A percentile compares a stretch with the other conserved stretches of the same genome.
Evolutionary conservation across 2,797 vertebrate genomes (phyloP).

Genomic region (Rhinogobio ventralis): DNA sequence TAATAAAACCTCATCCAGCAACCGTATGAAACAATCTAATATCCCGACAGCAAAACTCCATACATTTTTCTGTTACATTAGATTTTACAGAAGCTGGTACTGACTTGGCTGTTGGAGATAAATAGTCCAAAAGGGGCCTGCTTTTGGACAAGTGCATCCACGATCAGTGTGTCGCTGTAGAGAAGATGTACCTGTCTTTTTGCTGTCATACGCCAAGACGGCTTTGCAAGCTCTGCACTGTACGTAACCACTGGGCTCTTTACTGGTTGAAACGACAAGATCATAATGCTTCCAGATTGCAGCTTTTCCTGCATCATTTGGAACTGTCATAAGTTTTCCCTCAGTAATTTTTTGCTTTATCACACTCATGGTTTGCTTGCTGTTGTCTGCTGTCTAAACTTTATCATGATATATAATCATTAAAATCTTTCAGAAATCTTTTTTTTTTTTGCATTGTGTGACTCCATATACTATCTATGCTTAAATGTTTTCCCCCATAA

Average conservation of each 20-base stretch:
- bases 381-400: not conserved
- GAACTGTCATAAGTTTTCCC: not conserved
- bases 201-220: not conserved
- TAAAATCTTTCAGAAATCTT: no score
- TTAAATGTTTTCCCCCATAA: no score
- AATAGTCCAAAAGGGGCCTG: not conserved
- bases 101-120: not conserved
- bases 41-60: no score
- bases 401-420: no score
- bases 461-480: no score
- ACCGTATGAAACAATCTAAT: no score
- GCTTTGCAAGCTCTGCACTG: not conserved
- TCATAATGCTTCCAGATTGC: not conserved
- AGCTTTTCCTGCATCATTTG: not conserved
- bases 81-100: no score
- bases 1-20: no score
- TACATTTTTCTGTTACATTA: no score
- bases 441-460: no score
- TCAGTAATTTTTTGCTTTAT: not conserved
- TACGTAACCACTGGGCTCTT: not conserved
- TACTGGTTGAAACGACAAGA: not conserved
- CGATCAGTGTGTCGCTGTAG: not conserved
- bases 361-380: no score
- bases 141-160: not conserved
- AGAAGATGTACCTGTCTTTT: not conserved